Evolutionary conservation across 2,797 vertebrate species (phyloP), one percentile per base, ranked within the genome.

Genomic region (Cyprinodon diabolis): DNA sequence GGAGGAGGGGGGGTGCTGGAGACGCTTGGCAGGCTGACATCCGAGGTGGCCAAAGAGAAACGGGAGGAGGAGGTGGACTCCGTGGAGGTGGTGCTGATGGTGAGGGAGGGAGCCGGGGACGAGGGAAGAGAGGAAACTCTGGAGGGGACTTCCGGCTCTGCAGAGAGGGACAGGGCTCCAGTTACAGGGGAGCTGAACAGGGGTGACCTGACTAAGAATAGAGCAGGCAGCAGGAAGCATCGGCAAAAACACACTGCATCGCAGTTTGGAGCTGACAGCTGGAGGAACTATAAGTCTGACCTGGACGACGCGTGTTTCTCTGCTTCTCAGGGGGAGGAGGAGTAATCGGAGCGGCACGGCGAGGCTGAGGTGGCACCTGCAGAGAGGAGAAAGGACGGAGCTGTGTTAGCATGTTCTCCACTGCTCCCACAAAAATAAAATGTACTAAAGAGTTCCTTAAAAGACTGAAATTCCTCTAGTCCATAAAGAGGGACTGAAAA

Each of bases 251-350:
- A 19, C 30, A 0, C 23, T 1, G 17, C 71, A 30, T 30, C 49
- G 56, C 17, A 17, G 74, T 11, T 25, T 17, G 2, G 19, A 13
- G 37, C 4, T 52, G n/a, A 66, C 7, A 15, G 65, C 35, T 1
- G n/a, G 52, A 65, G 62, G 40, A 48, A 55, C 49, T 65, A 55
- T 19, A 54, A 51, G 70, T 56, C 23, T 73, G 5, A 95, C 95
- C 94, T 84, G 83, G 75, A 70, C 87, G 87, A 15, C 89, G 93
- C 23, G 1, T 66, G 47, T 89, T 96, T 82, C 92, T 92, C 76
- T 92, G 96, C 69, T 98, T 98, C 92, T 98, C 97, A 0, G 96
- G 97, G 8, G 97, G 96, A 0, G 97, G 97, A 0, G 97, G 98
- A 0, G 95, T 96, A 81, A 96, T 30, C 0, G 98, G 97, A 47